These are phyloP conservation scores for Drosophila subpulchrella DNA, from an alignment of 1,140 invertebrate genomes.

Conservation along the genomic window DNA sequence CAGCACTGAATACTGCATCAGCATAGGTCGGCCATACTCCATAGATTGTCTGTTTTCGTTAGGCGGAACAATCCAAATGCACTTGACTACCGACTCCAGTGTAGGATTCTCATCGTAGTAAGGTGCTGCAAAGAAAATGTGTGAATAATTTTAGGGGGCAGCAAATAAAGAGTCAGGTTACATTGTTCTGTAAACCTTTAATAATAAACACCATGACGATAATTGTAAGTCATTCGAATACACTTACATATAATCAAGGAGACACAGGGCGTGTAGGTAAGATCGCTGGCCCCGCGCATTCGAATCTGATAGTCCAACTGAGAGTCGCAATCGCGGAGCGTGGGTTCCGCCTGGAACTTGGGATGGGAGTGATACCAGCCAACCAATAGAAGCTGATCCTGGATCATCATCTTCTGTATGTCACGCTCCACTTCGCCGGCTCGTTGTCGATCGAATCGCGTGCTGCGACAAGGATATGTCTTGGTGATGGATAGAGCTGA, in stretches of 20 bases:
- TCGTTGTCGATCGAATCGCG: constrained; percentile 90
- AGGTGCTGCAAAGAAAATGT: constrained; percentile 88
- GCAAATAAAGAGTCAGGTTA: too few relatives aligned
- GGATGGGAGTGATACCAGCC: constrained; percentile 99
- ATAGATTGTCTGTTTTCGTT: constrained; percentile 93
- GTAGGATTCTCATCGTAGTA: constrained; percentile 92
- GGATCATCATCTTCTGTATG: constrained; percentile 93
- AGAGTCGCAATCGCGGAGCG: constrained; percentile 94
- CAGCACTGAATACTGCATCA: constrained; percentile 93
- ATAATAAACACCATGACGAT: neutral
- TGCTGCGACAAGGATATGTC: constrained; percentile 94
- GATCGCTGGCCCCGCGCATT: constrained; percentile 95
- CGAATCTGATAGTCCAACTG: constrained; percentile 97
- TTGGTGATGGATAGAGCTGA: constrained; percentile 93
- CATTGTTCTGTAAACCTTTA: too few relatives aligned
- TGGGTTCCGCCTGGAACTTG: constrained; percentile 93
- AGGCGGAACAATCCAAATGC: constrained; percentile 97
- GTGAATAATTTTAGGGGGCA: too few relatives aligned
- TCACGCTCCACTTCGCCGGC: constrained; percentile 91
- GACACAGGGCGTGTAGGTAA: constrained; percentile 95
- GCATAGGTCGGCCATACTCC: constrained; percentile 96
- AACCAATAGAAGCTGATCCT: constrained; percentile 91
- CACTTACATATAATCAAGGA: constrained; percentile 95
- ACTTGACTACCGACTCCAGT: constrained; percentile 92
- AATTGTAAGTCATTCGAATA: constrained; percentile 58